phyloP scores from a whole-genome alignment of 2,797 vertebrate genomes.

The Morelia viridis region DNA sequence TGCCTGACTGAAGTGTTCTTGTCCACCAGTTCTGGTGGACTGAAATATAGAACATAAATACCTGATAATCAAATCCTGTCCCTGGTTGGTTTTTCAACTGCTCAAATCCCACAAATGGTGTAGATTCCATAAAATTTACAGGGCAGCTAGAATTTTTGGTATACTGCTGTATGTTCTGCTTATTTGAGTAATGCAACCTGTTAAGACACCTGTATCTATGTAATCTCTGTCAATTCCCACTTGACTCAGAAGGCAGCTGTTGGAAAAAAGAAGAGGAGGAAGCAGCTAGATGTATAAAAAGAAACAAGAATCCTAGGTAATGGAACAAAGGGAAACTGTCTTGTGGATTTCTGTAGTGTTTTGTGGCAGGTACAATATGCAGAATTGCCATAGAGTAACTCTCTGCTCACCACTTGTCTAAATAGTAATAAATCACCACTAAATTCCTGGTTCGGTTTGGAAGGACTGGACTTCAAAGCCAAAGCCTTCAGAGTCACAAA shows the following conservation, averaged over 20 bases:
- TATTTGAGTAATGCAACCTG: slow-evolving; percentile 35
- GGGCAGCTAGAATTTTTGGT: background rate
- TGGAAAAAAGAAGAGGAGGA: background rate
- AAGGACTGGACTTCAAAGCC: slow-evolving; percentile 73
- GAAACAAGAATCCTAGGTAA: background rate
- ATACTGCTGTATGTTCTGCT: background rate
- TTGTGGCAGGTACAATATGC: slow-evolving; percentile 65
- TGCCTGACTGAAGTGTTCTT: background rate
- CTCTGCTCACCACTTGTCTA: slow-evolving; percentile 87
- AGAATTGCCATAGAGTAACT: slow-evolving; percentile 73
- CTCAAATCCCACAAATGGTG: background rate
- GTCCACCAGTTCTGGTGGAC: background rate
- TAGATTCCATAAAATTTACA: background rate
- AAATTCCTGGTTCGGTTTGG: slow-evolving; percentile 79
- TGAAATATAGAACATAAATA: background rate
- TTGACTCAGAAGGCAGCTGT: background rate
- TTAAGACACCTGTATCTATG: slow-evolving; percentile 14
- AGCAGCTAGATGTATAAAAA: background rate
- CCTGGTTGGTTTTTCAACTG: background rate
- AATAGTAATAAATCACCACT: slow-evolving; percentile 86
- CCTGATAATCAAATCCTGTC: background rate
- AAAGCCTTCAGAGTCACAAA: slow-evolving; percentile 57
- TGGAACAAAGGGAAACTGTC: background rate
- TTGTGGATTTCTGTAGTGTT: background rate
- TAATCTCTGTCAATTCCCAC: background rate